A percentile compares a stretch with the other conserved stretches of the same genome.
Conservation (phyloP, 2,113 vertebrate genomes). For the Phocoena phocoena region DNA sequence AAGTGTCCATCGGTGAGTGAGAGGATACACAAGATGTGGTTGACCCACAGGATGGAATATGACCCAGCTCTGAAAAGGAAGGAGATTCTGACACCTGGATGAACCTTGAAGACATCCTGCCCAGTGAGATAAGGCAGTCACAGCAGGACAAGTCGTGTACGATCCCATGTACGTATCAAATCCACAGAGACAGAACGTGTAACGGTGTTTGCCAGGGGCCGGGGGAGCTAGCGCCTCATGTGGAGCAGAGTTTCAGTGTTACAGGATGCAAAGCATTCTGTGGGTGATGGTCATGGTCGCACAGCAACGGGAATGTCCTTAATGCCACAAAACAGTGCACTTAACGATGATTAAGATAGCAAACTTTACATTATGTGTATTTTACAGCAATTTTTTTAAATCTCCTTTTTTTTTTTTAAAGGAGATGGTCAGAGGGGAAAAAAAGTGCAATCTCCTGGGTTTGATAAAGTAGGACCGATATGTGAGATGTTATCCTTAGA, state of each 20-base stretch:
- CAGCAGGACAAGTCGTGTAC: no score
- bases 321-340: not conserved
- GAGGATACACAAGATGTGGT: no score
- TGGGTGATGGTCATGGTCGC: rapidly evolving
- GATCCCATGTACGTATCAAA: not conserved
- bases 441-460: not conserved
- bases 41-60: no score
- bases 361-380: not conserved
- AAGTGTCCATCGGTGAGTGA: not conserved
- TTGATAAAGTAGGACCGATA: not conserved
- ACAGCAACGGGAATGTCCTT: not conserved
- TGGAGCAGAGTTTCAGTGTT: not conserved
- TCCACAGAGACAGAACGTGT: not conserved
- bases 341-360: not conserved
- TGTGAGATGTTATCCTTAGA: not conserved
- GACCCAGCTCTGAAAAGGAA: not conserved
- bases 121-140: not conserved
- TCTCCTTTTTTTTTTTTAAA: no score
- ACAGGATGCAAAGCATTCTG: not conserved
- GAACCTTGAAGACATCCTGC: not conserved
- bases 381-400: not conserved
- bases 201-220: not conserved
- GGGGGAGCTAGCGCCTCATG: not conserved
- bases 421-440: not conserved
- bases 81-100: not conserved